Percentiles rank a stretch among this genome's conserved stretches.
phyloP scores from a whole-genome alignment of 2,113 vertebrate genomes.

The Ivindomyrus marchei region DNA sequence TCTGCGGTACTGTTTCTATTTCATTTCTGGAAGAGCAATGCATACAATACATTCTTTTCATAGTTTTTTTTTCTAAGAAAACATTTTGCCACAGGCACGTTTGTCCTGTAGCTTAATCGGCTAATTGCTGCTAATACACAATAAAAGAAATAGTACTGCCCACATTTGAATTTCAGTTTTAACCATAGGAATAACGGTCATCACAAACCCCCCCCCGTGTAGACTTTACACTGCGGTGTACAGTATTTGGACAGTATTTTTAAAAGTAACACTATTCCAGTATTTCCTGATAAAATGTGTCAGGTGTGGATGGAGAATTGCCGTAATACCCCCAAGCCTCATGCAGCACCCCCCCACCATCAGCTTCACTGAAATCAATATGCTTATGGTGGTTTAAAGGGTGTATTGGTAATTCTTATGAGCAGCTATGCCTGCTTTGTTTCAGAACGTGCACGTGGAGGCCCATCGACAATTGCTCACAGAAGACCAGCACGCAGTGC shows the following conservation, averaged over 20 bases:
- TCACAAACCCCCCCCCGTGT: neutral
- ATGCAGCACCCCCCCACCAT: neutral
- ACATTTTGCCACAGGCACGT: neutral
- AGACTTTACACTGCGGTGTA: neutral
- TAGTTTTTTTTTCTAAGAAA: neutral
- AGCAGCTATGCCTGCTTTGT: neutral
- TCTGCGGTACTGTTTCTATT: neutral
- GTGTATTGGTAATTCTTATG: neutral
- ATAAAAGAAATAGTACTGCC: neutral
- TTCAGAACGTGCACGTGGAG: constrained; percentile 14
- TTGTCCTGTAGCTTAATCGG: neutral
- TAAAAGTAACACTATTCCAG: neutral
- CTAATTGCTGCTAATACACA: neutral
- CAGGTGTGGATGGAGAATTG: neutral
- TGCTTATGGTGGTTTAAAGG: neutral
- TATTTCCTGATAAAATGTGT: neutral
- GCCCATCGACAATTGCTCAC: neutral
- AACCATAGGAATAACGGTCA: neutral
- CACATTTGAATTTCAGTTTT: neutral
- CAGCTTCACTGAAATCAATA: neutral
- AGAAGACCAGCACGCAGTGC: constrained; percentile 19
- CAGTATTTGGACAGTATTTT: neutral
- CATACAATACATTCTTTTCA: neutral
- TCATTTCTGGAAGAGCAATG: neutral
- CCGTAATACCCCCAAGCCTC: neutral